A percentile compares a stretch with the other conserved stretches of the same genome.
Evolutionary conservation across 2,113 vertebrate species (phyloP).

Genomic region (Ardeotis arabs): DNA sequence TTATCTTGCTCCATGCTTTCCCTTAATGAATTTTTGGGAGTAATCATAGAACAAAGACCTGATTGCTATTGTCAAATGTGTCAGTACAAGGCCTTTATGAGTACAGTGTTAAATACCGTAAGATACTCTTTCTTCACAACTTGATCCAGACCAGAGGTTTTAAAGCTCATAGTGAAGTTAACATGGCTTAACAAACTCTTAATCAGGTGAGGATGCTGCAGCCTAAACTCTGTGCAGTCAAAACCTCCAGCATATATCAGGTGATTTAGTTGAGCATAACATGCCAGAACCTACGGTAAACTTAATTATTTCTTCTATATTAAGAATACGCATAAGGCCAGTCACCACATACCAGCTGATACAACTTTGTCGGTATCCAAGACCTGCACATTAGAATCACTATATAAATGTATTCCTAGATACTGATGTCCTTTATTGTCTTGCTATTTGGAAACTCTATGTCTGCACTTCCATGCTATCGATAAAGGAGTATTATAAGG

Average conservation of each 20-base stretch:
- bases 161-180: not conserved
- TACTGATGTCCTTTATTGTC: not conserved
- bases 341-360: not conserved
- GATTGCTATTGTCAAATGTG: not conserved
- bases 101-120: not conserved
- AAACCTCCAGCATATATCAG: not conserved
- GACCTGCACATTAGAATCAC: not conserved
- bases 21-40: not conserved
- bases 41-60: not conserved
- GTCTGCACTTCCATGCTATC: not conserved
- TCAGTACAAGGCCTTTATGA: not conserved
- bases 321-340: not conserved
- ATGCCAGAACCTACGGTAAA: not conserved
- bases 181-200: not conserved
- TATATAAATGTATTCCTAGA: not conserved
- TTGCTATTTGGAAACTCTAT: not conserved
- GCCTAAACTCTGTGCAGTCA: not conserved
- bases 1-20: not conserved
- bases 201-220: not conserved
- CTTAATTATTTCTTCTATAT: not conserved
- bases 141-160: not conserved
- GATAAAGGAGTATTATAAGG: not conserved
- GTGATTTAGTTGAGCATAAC: not conserved
- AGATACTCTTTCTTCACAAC: not conserved
- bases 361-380: not conserved